Conservation (phyloP, 1,140 invertebrate species). For the Drosophila prosaltans region DNA sequence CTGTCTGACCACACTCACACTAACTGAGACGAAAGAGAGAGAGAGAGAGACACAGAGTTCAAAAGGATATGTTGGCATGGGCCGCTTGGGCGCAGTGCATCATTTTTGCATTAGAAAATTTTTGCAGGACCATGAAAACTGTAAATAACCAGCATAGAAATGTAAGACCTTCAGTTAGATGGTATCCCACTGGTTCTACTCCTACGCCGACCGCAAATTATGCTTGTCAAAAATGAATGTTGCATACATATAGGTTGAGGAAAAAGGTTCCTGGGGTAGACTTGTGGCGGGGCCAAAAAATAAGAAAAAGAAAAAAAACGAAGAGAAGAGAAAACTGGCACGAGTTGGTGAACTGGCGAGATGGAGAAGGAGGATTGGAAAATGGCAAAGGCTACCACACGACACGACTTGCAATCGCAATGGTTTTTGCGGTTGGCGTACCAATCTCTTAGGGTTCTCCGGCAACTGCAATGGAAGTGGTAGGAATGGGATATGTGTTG, state of each 20-base stretch:
- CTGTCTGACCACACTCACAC: constrained; percentile 56
- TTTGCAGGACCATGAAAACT: constrained; percentile 55
- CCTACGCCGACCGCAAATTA: constrained; percentile 69
- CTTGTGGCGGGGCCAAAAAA: constrained; percentile 11
- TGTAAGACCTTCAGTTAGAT: constrained; percentile 32
- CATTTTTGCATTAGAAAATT: constrained; percentile 79
- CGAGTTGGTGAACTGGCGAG: neutral
- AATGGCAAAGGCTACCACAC: constrained; percentile 27
- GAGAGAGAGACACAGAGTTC: neutral
- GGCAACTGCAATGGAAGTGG: constrained; percentile 26
- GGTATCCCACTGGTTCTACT: constrained; percentile 39
- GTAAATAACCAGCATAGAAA: constrained; percentile 66
- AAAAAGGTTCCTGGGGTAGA: constrained; percentile 39
- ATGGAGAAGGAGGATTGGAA: constrained; percentile 21
- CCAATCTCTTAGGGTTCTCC: constrained; percentile 58
- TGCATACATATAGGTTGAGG: constrained; percentile 67
- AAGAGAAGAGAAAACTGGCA: constrained; percentile 18
- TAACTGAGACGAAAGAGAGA: constrained; percentile 6
- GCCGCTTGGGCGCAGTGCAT: constrained; percentile 70
- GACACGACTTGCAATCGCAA: constrained; percentile 46
- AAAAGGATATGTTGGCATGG: constrained; percentile 23
- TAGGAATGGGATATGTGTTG: constrained; percentile 9
- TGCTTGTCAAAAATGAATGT: constrained; percentile 81
- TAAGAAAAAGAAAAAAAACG: too few species aligned
- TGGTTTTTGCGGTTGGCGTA: constrained; percentile 68